phyloP scores from a whole-genome alignment of 1,140 invertebrate species.

The Muscidifurax raptorellus region DNA sequence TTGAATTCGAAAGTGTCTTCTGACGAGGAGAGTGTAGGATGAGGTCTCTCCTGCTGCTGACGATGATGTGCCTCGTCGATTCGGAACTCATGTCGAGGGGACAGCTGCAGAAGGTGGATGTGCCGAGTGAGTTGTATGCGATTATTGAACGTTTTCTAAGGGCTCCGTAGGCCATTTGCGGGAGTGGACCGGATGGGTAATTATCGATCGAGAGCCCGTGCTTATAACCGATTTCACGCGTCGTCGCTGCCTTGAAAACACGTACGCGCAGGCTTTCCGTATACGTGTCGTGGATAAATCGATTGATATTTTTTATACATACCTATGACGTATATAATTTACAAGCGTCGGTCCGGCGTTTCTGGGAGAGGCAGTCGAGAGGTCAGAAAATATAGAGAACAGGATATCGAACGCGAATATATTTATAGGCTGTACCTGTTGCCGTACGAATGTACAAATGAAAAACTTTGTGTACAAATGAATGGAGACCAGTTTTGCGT shows the following conservation, averaged over 20 bases:
- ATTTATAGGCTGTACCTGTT: background rate
- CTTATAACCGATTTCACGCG: background rate
- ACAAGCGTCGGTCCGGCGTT: no score
- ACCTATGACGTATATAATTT: no score
- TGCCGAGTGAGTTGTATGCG: constrained; percentile 62
- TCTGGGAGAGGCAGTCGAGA: no score
- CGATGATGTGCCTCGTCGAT: constrained; percentile 59
- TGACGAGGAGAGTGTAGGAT: constrained; percentile 39
- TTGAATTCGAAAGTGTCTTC: background rate
- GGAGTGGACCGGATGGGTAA: constrained; percentile 65
- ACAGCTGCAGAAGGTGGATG: constrained; percentile 57
- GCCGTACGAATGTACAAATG: background rate
- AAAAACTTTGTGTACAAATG: no score
- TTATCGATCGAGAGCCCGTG: constrained; percentile 38
- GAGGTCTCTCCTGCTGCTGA: constrained; percentile 62
- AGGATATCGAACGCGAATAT: background rate
- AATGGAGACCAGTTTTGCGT: no score
- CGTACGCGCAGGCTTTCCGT: no score
- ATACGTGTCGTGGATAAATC: background rate
- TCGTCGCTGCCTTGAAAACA: background rate
- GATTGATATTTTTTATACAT: background rate
- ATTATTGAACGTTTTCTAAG: no score
- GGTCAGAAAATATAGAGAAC: no score
- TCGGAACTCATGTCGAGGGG: constrained; percentile 56
- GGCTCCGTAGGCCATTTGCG: no score